These are phyloP conservation scores for Lithobates pipiens DNA, from an alignment of 2,797 vertebrate species.

Conservation along the genomic window DNA sequence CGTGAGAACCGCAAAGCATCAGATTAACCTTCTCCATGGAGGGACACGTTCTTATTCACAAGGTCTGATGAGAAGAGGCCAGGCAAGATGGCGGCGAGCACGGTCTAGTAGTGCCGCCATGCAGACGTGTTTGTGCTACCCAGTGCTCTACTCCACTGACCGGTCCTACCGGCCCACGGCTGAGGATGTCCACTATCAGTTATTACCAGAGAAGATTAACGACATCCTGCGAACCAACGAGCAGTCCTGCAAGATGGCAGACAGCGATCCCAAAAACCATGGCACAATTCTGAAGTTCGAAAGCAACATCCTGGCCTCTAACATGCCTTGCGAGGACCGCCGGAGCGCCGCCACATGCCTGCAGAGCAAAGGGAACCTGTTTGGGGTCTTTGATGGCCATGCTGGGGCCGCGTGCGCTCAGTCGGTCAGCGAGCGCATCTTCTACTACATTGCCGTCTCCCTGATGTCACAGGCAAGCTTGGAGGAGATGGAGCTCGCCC, in stretches of 20 bases:
- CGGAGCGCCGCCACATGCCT: constrained; percentile 87
- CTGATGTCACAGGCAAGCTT: constrained; percentile 86
- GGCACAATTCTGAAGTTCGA: constrained; percentile 88
- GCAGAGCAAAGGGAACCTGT: constrained; percentile 90
- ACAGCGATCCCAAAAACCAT: constrained; percentile 76
- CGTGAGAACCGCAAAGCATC: constrained; percentile 76
- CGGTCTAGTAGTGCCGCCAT: constrained; percentile 56
- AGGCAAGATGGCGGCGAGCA: constrained; percentile 64
- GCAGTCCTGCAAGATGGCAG: constrained; percentile 77
- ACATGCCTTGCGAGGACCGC: constrained; percentile 90
- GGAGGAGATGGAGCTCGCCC: constrained; percentile 86
- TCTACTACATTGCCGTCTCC: constrained; percentile 89
- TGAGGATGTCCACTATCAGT: constrained; percentile 83
- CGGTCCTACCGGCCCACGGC: constrained; percentile 72
- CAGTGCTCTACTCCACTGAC: constrained; percentile 52
- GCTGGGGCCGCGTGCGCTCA: constrained; percentile 92
- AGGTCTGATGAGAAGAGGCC: constrained; percentile 62
- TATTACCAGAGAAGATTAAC: constrained; percentile 84
- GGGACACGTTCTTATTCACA: constrained; percentile 71
- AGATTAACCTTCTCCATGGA: constrained; percentile 65
- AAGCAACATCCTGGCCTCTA: constrained; percentile 91
- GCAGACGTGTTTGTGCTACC: constrained; percentile 58
- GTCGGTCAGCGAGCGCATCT: constrained; percentile 89
- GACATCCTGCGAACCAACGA: constrained; percentile 84
- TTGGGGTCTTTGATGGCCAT: constrained; percentile 94